phyloP scores from a whole-genome alignment of 2,797 vertebrate species.

The Zalophus californianus region DNA sequence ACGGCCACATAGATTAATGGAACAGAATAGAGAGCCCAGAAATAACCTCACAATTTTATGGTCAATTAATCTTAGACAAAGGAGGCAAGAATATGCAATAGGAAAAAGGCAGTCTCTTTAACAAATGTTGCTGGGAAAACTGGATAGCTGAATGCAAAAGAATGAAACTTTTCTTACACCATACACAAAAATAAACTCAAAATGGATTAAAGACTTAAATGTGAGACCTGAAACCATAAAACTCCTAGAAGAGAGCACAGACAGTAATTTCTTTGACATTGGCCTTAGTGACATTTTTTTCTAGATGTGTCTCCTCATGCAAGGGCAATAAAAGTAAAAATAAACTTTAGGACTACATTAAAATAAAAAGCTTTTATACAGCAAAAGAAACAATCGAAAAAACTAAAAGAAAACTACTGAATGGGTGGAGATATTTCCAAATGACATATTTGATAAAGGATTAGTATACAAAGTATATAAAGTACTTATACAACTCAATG shows the following conservation, averaged over 20 bases:
- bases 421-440: not conserved
- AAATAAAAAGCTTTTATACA: not conserved
- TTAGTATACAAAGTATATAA: not conserved
- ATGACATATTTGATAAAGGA: not conserved
- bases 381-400: not conserved
- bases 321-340: not conserved
- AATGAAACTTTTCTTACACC: not conserved
- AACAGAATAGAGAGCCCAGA: not conserved
- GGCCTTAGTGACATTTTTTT: not conserved
- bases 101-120: not conserved
- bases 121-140: not conserved
- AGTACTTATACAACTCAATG: not conserved
- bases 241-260: not conserved
- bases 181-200: not conserved
- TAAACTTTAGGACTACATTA: not conserved
- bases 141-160: not conserved
- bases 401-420: not conserved
- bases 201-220: not conserved
- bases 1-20: not conserved
- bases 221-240: not conserved
- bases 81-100: not conserved
- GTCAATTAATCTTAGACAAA: not conserved
- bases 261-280: not conserved
- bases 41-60: not conserved
- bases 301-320: not conserved